Percentiles rank a stretch among this genome's conserved stretches.
phyloP scores from a whole-genome alignment of 2,797 vertebrate species.

The Carcharodon carcharias region DNA sequence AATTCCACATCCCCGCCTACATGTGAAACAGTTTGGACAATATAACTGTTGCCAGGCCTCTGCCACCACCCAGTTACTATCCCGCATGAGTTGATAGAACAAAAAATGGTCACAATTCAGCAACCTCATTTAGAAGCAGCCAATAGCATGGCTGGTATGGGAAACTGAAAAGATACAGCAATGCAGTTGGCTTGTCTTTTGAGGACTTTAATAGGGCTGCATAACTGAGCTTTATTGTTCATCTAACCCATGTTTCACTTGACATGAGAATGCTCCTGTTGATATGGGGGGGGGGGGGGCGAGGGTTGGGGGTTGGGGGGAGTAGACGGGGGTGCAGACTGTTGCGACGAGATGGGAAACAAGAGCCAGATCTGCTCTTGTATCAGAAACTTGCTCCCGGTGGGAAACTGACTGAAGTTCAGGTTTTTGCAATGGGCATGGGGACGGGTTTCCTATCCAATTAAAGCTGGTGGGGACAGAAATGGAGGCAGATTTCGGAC shows the following conservation, averaged over 20 bases:
- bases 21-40: background rate
- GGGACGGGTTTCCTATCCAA: no score
- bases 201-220: background rate
- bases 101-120: background rate
- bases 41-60: background rate
- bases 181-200: background rate
- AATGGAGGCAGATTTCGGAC: no score
- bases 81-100: background rate
- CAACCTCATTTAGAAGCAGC: background rate
- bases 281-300: no score
- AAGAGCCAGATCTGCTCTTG: no score
- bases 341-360: no score
- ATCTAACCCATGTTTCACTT: background rate
- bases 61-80: background rate
- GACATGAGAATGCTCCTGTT: background rate
- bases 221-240: no score
- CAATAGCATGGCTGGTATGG: background rate
- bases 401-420: no score
- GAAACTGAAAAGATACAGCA: background rate
- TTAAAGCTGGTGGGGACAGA: no score
- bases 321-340: no score
- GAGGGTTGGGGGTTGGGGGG: no score
- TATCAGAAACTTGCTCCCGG: no score
- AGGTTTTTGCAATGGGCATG: no score
- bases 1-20: background rate